phyloP scores from a whole-genome alignment of 2,113 vertebrate genomes.

The Vidua chalybeata region DNA sequence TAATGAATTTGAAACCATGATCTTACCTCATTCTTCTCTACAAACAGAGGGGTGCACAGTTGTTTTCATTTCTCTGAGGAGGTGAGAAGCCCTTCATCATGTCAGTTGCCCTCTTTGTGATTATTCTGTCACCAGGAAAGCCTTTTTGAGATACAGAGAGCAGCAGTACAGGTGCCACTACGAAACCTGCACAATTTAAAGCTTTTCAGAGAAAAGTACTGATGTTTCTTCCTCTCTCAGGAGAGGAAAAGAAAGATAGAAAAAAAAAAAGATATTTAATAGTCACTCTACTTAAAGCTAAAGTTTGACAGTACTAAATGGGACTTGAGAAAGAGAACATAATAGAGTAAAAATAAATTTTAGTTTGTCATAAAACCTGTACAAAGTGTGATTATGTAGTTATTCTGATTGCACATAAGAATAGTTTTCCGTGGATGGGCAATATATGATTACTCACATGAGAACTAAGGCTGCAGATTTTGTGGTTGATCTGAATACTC shows the following conservation, averaged over 20 bases:
- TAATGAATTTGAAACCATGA: background rate
- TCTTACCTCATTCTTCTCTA: background rate
- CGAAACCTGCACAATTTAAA: background rate
- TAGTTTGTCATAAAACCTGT: background rate
- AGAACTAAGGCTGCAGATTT: background rate
- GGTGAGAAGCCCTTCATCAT: background rate
- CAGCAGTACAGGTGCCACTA: background rate
- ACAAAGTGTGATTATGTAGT: background rate
- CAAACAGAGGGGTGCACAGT: background rate
- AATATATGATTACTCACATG: background rate
- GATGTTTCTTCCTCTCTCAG: background rate
- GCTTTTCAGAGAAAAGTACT: background rate
- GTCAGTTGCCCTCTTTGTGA: background rate
- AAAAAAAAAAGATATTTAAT: background rate
- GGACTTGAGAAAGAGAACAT: background rate
- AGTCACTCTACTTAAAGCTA: background rate
- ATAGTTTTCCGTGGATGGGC: background rate
- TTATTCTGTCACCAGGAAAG: background rate
- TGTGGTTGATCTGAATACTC: background rate
- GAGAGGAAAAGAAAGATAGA: background rate
- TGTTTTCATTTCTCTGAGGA: background rate
- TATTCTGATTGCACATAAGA: background rate
- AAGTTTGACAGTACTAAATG: background rate
- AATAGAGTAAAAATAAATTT: background rate
- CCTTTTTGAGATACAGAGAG: background rate